A percentile compares a stretch with the other conserved stretches of the same genome.
Conservation (phyloP, 2,113 vertebrate species). For the Oncorhynchus clarkii region DNA sequence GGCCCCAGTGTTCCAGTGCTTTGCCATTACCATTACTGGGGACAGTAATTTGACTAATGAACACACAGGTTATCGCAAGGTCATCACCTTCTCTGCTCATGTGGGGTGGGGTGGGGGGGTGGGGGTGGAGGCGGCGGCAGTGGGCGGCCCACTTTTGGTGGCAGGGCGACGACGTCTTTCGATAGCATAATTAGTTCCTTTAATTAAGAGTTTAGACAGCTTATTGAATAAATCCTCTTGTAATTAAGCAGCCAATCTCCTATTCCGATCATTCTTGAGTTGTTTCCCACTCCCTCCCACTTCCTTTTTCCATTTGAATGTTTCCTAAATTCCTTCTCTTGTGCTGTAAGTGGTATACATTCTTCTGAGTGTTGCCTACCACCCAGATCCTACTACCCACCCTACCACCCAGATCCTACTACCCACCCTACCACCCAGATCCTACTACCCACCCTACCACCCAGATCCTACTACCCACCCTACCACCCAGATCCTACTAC, state of each 20-base stretch:
- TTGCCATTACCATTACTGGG: constrained; percentile 84
- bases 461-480: too few relatives aligned
- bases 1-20: constrained; percentile 83
- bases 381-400: too few relatives aligned
- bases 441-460: too few relatives aligned
- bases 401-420: too few relatives aligned
- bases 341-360: not conserved
- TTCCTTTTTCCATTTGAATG: not conserved
- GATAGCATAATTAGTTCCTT: constrained; percentile 78
- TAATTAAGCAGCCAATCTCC: constrained; percentile 74
- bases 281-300: not conserved
- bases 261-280: constrained; percentile 61
- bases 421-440: too few relatives aligned
- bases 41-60: constrained; percentile 88
- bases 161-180: constrained; percentile 69
- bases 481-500: not conserved
- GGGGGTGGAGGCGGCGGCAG: constrained; percentile 24
- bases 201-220: constrained; percentile 79
- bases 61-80: constrained; percentile 93
- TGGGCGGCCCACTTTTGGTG: constrained; percentile 58
- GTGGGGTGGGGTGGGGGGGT: constrained; percentile 31
- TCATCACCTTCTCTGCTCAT: constrained; percentile 78
- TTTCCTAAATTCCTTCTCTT: not conserved
- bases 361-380: too few relatives aligned
- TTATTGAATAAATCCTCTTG: constrained; percentile 83